phyloP scores from a whole-genome alignment of 2,113 vertebrate genomes.

The Pogonocichla stellata region DNA sequence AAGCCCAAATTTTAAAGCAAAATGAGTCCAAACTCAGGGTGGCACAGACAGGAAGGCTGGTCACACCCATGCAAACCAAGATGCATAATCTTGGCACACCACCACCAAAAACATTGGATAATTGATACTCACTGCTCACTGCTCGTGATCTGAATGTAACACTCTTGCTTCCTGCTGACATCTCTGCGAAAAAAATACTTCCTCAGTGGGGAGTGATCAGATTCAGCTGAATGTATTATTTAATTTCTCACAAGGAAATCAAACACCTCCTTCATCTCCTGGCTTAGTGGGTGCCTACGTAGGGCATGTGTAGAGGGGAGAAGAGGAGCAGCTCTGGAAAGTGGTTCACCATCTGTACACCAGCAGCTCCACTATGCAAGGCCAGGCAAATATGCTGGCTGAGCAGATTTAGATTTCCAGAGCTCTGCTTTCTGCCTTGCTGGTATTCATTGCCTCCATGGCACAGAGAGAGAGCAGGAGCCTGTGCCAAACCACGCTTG shows the following conservation, averaged over 20 bases:
- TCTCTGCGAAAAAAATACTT: not conserved
- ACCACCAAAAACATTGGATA: not conserved
- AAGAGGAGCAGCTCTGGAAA: not conserved
- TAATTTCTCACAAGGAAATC: not conserved
- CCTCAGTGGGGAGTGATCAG: not conserved
- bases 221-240: not conserved
- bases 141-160: not conserved
- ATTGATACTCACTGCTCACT: not conserved
- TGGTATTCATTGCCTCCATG: not conserved
- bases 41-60: not conserved
- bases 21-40: not conserved
- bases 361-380: rapidly evolving
- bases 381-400: not conserved
- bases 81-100: not conserved
- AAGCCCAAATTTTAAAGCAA: not conserved
- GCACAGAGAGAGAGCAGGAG: not conserved
- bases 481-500: not conserved
- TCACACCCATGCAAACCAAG: rapidly evolving
- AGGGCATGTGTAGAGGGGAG: not conserved
- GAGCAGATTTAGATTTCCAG: not conserved
- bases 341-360: rapidly evolving
- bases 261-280: not conserved
- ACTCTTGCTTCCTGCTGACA: slow-evolving; percentile 16
- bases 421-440: not conserved
- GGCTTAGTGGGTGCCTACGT: not conserved